Conservation (phyloP, 2,113 vertebrate genomes). For the Macaca mulatta region DNA sequence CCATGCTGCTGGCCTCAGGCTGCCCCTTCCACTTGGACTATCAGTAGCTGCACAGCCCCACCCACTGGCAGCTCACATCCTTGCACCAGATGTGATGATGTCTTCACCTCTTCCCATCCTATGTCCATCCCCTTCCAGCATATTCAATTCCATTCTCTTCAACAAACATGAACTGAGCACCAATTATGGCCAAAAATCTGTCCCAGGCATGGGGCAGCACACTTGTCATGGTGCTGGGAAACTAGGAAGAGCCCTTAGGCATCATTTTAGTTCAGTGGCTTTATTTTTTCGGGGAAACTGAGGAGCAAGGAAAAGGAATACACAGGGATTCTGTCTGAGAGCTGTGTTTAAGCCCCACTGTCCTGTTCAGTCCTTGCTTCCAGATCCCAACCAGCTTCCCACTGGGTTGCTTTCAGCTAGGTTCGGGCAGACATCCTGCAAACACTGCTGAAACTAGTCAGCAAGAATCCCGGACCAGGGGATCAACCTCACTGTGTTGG, state of each 20-base stretch:
- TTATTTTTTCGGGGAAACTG: neutral
- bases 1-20: neutral
- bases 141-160: neutral
- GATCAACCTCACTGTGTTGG: accelerated
- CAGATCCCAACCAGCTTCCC: neutral
- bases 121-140: neutral
- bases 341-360: neutral
- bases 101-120: too few relatives aligned
- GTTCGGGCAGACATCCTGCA: neutral
- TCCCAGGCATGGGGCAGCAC: neutral
- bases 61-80: neutral
- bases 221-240: neutral
- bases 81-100: neutral
- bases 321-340: neutral
- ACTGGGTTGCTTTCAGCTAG: neutral
- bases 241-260: neutral
- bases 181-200: neutral
- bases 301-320: neutral
- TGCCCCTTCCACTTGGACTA: neutral
- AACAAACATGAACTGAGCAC: neutral
- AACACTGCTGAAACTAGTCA: neutral
- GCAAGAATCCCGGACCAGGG: neutral
- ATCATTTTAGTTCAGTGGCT: neutral
- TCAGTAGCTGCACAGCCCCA: neutral
- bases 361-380: too few relatives aligned